Evolutionary conservation across 2,888 invertebrate species (phyloP).

Genomic region (Scelioninae gen. 2): DNA sequence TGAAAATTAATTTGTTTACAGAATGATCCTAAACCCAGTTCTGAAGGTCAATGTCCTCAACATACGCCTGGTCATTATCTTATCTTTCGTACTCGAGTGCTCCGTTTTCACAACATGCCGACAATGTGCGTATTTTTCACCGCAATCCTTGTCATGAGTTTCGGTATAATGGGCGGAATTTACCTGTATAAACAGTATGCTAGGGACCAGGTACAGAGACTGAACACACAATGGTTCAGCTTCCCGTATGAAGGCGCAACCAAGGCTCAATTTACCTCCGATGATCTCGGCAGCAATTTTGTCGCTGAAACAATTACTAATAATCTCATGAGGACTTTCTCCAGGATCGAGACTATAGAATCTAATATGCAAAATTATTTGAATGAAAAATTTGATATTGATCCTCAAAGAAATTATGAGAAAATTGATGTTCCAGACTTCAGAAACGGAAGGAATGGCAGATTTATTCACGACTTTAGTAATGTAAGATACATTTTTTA

Average conservation of each 20-base stretch:
- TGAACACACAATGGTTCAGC: slow-evolving; percentile 81
- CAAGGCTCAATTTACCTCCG: slow-evolving; percentile 64
- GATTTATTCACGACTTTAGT: slow-evolving; percentile 95
- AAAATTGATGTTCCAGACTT: slow-evolving; percentile 92
- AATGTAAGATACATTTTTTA: slow-evolving; percentile 75
- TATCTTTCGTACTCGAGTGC: slow-evolving; percentile 76
- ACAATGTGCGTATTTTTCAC: slow-evolving; percentile 83
- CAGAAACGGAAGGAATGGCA: slow-evolving; percentile 86
- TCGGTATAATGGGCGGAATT: slow-evolving; percentile 82
- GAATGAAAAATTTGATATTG: slow-evolving; percentile 89
- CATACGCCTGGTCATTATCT: slow-evolving; percentile 73
- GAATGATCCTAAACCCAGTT: slow-evolving; percentile 73
- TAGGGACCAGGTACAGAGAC: slow-evolving; percentile 79
- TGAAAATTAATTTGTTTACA: slow-evolving; percentile 58
- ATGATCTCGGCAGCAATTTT: slow-evolving; percentile 63
- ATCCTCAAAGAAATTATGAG: slow-evolving; percentile 84
- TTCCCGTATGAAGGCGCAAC: slow-evolving; percentile 78
- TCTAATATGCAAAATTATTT: too few relatives aligned
- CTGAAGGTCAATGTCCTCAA: slow-evolving; percentile 74
- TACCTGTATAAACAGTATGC: slow-evolving; percentile 86
- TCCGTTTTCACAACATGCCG: slow-evolving; percentile 79
- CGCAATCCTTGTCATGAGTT: slow-evolving; percentile 84
- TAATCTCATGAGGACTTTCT: slow-evolving; percentile 63
- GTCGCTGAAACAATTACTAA: slow-evolving; percentile 66
- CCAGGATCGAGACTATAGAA: slow-evolving; percentile 62